These are phyloP conservation scores for Sphaerophoria rueppellii DNA, from an alignment of 2,888 invertebrate species.

Conservation along the genomic window DNA sequence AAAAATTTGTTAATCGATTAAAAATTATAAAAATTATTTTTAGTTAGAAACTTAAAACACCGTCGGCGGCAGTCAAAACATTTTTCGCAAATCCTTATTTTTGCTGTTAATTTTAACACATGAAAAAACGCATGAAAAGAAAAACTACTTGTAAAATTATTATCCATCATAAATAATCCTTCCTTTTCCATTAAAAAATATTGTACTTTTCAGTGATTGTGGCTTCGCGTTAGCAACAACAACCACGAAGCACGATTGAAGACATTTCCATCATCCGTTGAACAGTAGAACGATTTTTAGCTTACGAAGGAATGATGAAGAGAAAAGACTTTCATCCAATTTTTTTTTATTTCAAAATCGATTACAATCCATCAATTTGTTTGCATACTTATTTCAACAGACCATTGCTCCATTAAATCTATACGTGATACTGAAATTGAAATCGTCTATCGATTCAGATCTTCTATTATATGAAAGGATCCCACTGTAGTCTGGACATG, in stretches of 20 bases:
- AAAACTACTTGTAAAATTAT: not conserved
- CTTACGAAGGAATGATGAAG: not conserved
- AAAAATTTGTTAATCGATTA: too few species aligned
- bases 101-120: constrained; percentile 5
- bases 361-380: too few species aligned
- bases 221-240: constrained; percentile 20
- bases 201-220: constrained; percentile 60
- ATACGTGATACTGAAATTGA: too few species aligned
- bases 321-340: not conserved
- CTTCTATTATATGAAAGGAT: not conserved
- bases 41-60: too few species aligned
- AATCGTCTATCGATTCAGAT: too few species aligned
- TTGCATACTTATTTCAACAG: too few species aligned
- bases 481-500: not conserved
- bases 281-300: not conserved
- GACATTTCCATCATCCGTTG: constrained; percentile 55
- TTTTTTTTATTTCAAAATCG: too few species aligned
- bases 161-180: constrained; percentile 52
- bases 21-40: too few species aligned
- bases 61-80: too few species aligned
- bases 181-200: constrained; percentile 51
- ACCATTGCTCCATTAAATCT: too few species aligned
- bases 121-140: constrained; percentile 6
- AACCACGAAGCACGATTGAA: not conserved
- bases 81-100: too few species aligned